These are phyloP conservation scores for Brachirus orientalis DNA, from an alignment of 2,113 vertebrate genomes.

Conservation along the genomic window DNA sequence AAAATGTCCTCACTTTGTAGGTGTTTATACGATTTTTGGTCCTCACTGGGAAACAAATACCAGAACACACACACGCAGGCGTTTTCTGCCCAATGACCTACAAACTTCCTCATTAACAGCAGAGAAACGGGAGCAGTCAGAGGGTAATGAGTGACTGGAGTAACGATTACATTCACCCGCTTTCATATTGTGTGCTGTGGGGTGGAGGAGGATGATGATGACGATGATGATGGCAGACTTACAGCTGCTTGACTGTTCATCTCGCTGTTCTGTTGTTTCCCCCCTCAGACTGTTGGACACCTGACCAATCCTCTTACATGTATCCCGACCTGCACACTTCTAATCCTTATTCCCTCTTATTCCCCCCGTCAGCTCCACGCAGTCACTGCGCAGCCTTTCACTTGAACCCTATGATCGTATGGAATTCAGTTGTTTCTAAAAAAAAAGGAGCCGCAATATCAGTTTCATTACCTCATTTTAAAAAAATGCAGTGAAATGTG, in stretches of 20 bases:
- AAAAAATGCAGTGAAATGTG: too few species aligned
- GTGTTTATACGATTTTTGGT: too few species aligned
- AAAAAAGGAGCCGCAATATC: too few species aligned
- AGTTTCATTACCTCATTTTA: too few species aligned
- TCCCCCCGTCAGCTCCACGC: conserved; percentile 18
- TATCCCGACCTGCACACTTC: conserved; percentile 40
- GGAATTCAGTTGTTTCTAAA: too few species aligned
- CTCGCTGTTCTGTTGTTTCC: conserved; percentile 62
- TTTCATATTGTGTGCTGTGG: conserved; percentile 37
- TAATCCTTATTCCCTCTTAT: conserved; percentile 55
- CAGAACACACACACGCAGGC: too few species aligned
- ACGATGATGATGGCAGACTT: conserved; percentile 48
- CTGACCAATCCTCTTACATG: conserved; percentile 70
- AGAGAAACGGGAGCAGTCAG: conserved; percentile 37
- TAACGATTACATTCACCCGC: conserved; percentile 58
- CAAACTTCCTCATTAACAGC: conserved; percentile 48
- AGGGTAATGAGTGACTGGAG: conserved; percentile 54
- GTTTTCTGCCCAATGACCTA: conserved; percentile 45
- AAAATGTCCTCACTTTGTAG: too few species aligned
- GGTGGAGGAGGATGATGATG: not conserved
- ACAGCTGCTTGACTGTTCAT: conserved; percentile 69
- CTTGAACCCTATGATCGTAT: too few species aligned
- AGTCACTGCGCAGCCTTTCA: too few species aligned
- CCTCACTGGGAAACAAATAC: too few species aligned
- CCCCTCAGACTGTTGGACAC: conserved; percentile 41